Evolutionary conservation across 1,140 invertebrate genomes (phyloP).

Genomic region (Trichoplusia ni): DNA sequence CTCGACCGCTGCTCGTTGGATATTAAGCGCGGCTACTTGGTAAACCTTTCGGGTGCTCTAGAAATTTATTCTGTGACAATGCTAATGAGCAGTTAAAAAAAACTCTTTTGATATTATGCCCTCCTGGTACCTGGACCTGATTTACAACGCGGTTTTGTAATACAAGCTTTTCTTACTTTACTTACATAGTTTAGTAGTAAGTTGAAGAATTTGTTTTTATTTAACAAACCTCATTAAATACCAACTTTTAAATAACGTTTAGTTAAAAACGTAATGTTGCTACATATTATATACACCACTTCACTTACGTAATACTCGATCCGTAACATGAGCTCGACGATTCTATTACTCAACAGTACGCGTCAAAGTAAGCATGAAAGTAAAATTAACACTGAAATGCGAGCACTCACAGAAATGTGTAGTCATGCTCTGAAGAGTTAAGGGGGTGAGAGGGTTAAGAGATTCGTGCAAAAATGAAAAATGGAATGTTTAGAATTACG

Average conservation of each 20-base stretch:
- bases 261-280: too few relatives aligned
- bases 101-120: constrained; percentile 27
- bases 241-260: too few relatives aligned
- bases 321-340: too few relatives aligned
- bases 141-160: constrained; percentile 14
- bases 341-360: too few relatives aligned
- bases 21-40: constrained; percentile 23
- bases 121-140: constrained; percentile 39
- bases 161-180: too few relatives aligned
- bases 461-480: constrained; percentile 2
- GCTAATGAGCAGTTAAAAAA: constrained; percentile 46
- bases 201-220: too few relatives aligned
- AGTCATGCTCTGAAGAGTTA: constrained; percentile 5
- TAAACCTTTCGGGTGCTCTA: constrained; percentile 18
- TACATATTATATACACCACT: too few relatives aligned
- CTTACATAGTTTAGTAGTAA: too few relatives aligned
- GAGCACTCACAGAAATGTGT: constrained; percentile 1
- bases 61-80: constrained; percentile 46
- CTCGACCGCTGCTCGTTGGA: constrained; percentile 30
- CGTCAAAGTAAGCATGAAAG: not conserved
- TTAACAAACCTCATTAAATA: too few relatives aligned
- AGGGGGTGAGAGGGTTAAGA: not conserved
- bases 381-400: not conserved
- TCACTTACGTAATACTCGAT: too few relatives aligned
- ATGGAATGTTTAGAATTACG: constrained; percentile 4